Base-by-base conservation (phyloP, 2,888 invertebrate species). In the Pecten maximus region DNA sequence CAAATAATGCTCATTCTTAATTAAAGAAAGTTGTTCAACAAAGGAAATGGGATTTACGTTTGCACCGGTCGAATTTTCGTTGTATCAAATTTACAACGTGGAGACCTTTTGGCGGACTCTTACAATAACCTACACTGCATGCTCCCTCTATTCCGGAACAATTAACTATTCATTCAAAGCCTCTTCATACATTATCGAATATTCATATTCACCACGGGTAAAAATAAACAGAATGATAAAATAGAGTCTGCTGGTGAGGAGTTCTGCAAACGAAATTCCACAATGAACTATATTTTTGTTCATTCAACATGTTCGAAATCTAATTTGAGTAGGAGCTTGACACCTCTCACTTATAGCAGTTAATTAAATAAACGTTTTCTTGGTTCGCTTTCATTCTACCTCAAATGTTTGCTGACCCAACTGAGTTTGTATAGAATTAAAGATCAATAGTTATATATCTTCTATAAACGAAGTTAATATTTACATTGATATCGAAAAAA, bases 251-350 rank as follows among this genome's bases (percentile, higher is more conserved):
- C 28, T 10, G 74, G 74, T 35, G 74, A 74, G 74, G 35, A 74
- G 35, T 10, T 35, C 2, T 28, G 74, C 74, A 74, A 74, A 74
- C 10, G 35, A 23, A 35, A 74, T 74, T 74, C 74, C 74, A 35
- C 35, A 74, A 28, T 74, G 74, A 74, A 74, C 4, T 74, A 74
- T 28, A 23, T 74, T 74, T 60, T 23, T 74, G 16, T 10, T 35
- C 6, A 35, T 74, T 74, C 74, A 74, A 74, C 23, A 74, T 23
- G 74, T 74, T 74, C 6, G 35, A 35, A 74, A 74, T 74, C 28
- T 74, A 74, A 74, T 74, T 74, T 74, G 74, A 74, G 74, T 74
- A 15, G 74, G 74, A 74, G 35, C 74, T 35, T 28, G 74, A 74
- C 74, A 74, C 74, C 35, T 74, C 35, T 74, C 74, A 35, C 74